Evolutionary conservation across 1,140 invertebrate species (phyloP).

Genomic region (Saccostrea cuccullata): DNA sequence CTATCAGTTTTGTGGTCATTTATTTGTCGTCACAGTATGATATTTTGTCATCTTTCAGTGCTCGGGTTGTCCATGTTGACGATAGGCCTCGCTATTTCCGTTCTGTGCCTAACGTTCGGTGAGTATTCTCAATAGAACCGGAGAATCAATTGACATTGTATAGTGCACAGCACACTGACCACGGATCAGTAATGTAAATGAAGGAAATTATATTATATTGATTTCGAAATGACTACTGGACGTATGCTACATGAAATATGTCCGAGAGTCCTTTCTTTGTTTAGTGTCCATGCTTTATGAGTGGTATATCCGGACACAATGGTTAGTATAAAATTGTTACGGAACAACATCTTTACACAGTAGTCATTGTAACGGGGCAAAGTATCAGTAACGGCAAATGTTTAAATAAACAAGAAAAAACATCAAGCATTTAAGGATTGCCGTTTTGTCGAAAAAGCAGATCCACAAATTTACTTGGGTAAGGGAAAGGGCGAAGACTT

Average conservation of each 20-base stretch:
- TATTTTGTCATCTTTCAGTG: background rate
- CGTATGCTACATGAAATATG: background rate
- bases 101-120: constrained; percentile 6
- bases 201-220: background rate
- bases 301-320: too few relatives aligned
- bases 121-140: background rate
- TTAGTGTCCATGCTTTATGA: background rate
- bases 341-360: background rate
- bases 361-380: background rate
- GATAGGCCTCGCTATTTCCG: background rate
- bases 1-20: background rate
- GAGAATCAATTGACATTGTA: background rate
- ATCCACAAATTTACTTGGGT: too few relatives aligned
- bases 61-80: background rate
- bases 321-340: background rate
- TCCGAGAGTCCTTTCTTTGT: background rate
- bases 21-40: background rate
- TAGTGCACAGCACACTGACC: background rate
- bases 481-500: too few relatives aligned
- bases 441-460: too few relatives aligned
- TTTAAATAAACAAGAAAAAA: background rate
- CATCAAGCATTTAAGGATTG: background rate
- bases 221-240: background rate
- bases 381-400: background rate
- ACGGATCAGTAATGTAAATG: background rate